phyloP scores from a whole-genome alignment of 2,113 vertebrate species.

The Crotophaga sulcirostris region DNA sequence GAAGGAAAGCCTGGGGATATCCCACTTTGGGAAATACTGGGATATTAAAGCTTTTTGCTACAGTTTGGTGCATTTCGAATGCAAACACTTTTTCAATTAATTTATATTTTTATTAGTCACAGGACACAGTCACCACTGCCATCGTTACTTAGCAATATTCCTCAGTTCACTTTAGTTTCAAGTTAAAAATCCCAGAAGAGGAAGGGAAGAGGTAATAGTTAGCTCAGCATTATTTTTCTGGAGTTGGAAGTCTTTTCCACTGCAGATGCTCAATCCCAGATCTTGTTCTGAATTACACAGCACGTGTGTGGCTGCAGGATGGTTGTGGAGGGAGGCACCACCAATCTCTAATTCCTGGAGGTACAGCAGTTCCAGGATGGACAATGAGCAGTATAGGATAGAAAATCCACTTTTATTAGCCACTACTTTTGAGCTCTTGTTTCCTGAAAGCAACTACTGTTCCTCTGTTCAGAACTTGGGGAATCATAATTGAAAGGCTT shows the following conservation, averaged over 20 bases:
- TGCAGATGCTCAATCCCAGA: background rate
- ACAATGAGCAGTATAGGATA: rapidly evolving
- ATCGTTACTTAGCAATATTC: background rate
- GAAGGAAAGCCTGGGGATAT: background rate
- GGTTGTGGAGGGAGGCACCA: background rate
- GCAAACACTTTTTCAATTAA: background rate
- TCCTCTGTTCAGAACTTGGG: background rate
- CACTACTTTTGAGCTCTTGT: background rate
- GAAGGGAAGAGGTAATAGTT: background rate
- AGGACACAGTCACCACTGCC: background rate
- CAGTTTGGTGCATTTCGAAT: background rate
- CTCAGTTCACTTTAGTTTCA: background rate
- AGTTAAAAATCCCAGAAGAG: background rate
- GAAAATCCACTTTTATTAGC: background rate
- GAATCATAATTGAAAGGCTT: background rate
- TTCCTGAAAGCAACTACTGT: background rate
- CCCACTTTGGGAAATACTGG: background rate
- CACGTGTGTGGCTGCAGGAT: background rate
- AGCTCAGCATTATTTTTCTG: background rate
- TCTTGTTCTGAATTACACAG: background rate
- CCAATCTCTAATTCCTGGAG: background rate
- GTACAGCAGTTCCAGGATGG: background rate
- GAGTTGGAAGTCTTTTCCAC: background rate
- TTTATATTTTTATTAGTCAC: slow-evolving; percentile 16
- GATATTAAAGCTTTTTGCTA: background rate